phyloP scores from a whole-genome alignment of 1,140 invertebrate genomes.

The Monochamus saltuarius region DNA sequence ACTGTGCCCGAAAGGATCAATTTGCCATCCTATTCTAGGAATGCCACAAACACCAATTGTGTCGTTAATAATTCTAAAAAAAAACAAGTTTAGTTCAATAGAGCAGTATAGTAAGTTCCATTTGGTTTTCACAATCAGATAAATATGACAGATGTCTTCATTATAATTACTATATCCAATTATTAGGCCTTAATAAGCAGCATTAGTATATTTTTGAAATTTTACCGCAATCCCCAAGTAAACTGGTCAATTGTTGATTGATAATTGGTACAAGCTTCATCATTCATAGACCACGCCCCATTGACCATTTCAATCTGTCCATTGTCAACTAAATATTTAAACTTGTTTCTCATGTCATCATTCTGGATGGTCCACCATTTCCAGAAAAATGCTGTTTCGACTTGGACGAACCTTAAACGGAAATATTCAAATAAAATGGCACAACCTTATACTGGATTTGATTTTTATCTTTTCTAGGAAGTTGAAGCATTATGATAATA shows the following conservation, averaged over 20 bases:
- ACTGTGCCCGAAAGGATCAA: constrained; percentile 74
- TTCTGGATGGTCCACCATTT: constrained; percentile 68
- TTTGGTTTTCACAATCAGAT: too few species aligned
- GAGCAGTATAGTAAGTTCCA: background rate
- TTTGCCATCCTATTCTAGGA: constrained; percentile 72
- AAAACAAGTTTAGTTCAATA: background rate
- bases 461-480: too few species aligned
- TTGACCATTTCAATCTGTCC: constrained; percentile 75
- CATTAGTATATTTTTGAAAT: too few species aligned
- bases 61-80: constrained; percentile 43
- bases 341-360: constrained; percentile 53
- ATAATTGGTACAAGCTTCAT: constrained; percentile 79
- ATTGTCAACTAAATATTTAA: constrained; percentile 52
- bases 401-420: constrained; percentile 42
- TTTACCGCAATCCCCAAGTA: constrained; percentile 61
- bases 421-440: too few species aligned
- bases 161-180: too few species aligned
- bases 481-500: too few species aligned
- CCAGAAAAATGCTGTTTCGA: constrained; percentile 56
- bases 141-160: too few species aligned
- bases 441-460: too few species aligned
- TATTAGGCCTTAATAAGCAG: too few species aligned
- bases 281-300: constrained; percentile 76
- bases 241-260: constrained; percentile 83
- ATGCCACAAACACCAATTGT: constrained; percentile 65